These are phyloP conservation scores for Berghia stephanieae DNA, from an alignment of 1,140 invertebrate species.

Conservation along the genomic window DNA sequence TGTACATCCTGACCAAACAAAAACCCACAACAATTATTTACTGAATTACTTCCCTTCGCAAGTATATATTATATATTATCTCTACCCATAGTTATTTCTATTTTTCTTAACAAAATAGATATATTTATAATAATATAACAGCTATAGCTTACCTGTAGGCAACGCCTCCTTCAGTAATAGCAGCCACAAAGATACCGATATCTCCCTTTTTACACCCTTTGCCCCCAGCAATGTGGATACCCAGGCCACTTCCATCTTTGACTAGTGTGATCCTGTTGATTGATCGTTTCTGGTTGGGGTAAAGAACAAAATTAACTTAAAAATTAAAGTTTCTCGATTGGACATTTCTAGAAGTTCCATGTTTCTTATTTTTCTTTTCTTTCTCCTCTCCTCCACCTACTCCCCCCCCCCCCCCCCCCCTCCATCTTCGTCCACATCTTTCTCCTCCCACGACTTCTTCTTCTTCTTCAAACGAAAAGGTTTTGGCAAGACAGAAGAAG, in stretches of 20 bases:
- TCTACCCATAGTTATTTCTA: too few relatives aligned
- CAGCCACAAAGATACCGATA: conserved; percentile 83
- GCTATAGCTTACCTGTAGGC: conserved; percentile 75
- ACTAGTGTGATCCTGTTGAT: conserved; percentile 71
- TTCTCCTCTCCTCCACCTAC: not conserved
- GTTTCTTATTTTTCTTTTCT: not conserved
- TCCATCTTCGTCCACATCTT: not conserved
- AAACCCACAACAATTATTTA: too few relatives aligned
- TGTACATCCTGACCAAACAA: too few relatives aligned
- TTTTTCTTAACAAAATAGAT: too few relatives aligned
- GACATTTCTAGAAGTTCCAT: not conserved
- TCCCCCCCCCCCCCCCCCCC: too few relatives aligned
- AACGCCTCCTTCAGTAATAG: conserved; percentile 80
- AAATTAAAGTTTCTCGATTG: too few relatives aligned
- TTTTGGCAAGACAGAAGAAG: not conserved
- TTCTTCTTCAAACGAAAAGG: not conserved
- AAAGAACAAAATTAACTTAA: too few relatives aligned
- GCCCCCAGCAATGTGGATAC: conserved; percentile 85
- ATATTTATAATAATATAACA: not conserved
- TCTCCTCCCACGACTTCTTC: not conserved
- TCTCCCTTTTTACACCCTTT: conserved; percentile 75
- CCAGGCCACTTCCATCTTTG: conserved; percentile 79
- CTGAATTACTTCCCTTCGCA: too few relatives aligned
- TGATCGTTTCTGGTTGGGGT: conserved; percentile 45
- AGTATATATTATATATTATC: too few relatives aligned